Evolutionary conservation across 1,140 invertebrate genomes (phyloP), one percentile per base, ranked within the genome.

Genomic region (Temnothorax longispinosus): DNA sequence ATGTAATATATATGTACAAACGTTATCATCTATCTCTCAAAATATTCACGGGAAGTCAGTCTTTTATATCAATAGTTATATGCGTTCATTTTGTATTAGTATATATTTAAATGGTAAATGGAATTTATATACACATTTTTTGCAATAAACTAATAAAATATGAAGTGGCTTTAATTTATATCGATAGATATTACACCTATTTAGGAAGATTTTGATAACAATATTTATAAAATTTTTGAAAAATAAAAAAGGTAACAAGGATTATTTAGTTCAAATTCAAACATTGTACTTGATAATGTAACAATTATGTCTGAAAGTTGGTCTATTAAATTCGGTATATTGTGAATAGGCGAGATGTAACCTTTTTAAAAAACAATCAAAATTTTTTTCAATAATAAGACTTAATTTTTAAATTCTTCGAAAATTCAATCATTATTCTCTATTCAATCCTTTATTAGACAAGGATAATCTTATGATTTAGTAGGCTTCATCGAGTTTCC

Each of bases 401-500:
- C 1, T 27, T 27, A 27, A 0, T 1, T 27, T 27, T 85, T 11
- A 38, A 35, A 69, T 81, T 69, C 27, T 50, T 72, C 2, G 15
- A 27, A 32, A 72, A 72, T 72, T 71, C 11, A 5, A 52, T 54
- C n/a, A 74, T 35, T 27, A 35, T 54, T 74, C 32, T 38, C 18
- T 21, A 2, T 38, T 21, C 21, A 52, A 50, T 8, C 18, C 21
- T 67, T 67, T 21, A 41, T 44, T 13, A 10, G 0, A 27, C 11
- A 11, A 27, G 13, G 32, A 65, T 47, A 54, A n/a, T 65, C 32
- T 78, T 90, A 94, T 1, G 91, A 85, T 90, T 95, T 95, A 54
- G 92, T 93, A 21, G 95, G 96, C 86, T 95, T 96, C 97, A 98
- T 98, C 86, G 97, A 98, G 94, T 98, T 98, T 8, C 99, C 99